Base-by-base conservation (phyloP, 2,888 invertebrate species). In the Amiota mariae region DNA sequence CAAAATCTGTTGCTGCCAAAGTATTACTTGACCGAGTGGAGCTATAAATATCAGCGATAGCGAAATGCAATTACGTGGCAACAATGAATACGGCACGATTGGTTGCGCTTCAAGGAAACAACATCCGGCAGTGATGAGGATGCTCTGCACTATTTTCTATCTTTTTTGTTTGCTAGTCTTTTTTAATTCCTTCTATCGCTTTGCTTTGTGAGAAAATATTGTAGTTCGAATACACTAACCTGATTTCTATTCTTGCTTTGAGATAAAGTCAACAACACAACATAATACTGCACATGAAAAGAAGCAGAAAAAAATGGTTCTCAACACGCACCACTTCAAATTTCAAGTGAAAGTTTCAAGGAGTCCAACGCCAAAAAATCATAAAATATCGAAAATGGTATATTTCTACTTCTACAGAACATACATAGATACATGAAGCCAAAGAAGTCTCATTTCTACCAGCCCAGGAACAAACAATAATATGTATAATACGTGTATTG, bases 61-160 rank as follows among this genome's bases (percentile, higher is more conserved):
- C 85, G 87, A 84, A 88, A 88, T 88, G 88, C 88, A 88, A 88
- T 88, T 88, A 88, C 86, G 87, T 86, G 87, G 81, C 87, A 88
- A 88, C 86, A 88, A 88, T 88, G 87, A 88, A 88, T 85, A 85
- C 85, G 80, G 79, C 83, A 78, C 85, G 86, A 83, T 83, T 83
- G 77, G 81, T 80, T 77, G 77, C 79, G 73, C 70, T 70, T 68
- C 72, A 68, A 68, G 68, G 68, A 61, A 68, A 61, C 63, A 68
- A 61, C 63, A 61, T 63, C 70, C 73, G 47, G 56, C 64, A 48
- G 47, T 59, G 56, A 64, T 73, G 73, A 56, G 63, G 20, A 59
- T 59, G 57, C 57, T 20, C 57, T 59, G 18, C 20, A 9, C 10
- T n/a, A 18, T 59, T 59, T 11, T 59, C 18, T 36, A 4, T 36